Evolutionary conservation across 2,888 invertebrate genomes (phyloP).

Genomic region (Mystacides longicornis): DNA sequence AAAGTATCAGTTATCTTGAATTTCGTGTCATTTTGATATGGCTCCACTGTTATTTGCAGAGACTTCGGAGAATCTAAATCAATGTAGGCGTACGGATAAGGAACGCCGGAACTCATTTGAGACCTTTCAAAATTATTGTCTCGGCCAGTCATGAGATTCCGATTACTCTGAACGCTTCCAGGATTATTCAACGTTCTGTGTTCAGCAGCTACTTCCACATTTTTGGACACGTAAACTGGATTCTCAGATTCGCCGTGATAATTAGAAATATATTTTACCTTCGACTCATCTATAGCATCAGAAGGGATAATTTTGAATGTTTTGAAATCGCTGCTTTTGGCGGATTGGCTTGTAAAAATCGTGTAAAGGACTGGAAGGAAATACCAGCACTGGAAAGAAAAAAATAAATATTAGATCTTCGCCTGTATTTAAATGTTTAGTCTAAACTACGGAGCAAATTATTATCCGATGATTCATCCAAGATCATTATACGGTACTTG

Average conservation of each 20-base stretch:
- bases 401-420: too few species aligned
- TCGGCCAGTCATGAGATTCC: background rate
- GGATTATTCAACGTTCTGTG: background rate
- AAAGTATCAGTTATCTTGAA: conserved; percentile 20
- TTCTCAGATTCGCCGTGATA: background rate
- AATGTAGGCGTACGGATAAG: background rate
- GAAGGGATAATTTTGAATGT: background rate
- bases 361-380: too few species aligned
- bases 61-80: conserved; percentile 11
- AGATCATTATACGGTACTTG: too few species aligned
- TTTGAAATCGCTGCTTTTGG: background rate
- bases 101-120: background rate
- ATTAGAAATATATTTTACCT: background rate
- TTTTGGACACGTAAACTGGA: background rate
- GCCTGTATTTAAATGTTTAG: too few species aligned
- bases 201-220: background rate
- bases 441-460: too few species aligned
- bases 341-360: too few species aligned
- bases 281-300: background rate
- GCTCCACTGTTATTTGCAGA: conserved; percentile 20
- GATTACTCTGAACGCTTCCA: background rate
- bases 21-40: conserved; percentile 15
- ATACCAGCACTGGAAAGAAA: too few species aligned
- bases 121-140: too few species aligned
- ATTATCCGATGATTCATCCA: too few species aligned